Base-by-base conservation (phyloP, 1,140 invertebrate genomes). In the Vanessa tameamea region DNA sequence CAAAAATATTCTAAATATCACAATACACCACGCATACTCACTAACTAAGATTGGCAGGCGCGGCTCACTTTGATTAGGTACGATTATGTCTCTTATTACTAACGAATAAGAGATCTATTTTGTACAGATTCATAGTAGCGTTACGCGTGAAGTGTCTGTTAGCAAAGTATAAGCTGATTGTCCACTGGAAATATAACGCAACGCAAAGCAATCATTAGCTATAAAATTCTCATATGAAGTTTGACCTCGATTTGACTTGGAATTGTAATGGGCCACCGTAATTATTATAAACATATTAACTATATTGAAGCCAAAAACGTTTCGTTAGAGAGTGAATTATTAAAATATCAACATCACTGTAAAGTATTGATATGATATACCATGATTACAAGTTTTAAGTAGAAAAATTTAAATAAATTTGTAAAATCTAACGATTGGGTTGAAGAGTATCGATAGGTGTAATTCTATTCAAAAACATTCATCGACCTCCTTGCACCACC, bases 131-230 rank as follows among this genome's bases (percentile, higher is more conserved):
- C 53, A 78, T 81, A 72, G 81, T 83, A 82, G 80, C 77, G 65
- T 72, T 65, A 83, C 84, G 82, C 83, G 83, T 80, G 82, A 87
- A 87, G 80, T 84, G 87, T 89, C 86, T 79, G 87, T 83, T 82
- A 79, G 78, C 77, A 81, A 72, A 70, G 76, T 74, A 7, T 16
- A 53, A n/a, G 15, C 51, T 47, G n/a, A 20, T 55, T 15, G 47
- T 47, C 50, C 65, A 67, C 26, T 66, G 55, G 13, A 26, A 12
- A 26, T 26, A 51, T 51, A 51, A 51, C 12, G 48, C 48, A 14
- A 6, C 5, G 48, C 37, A 43, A 31, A 31, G 37, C 37, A n/a
- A n/a, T n/a, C 14, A n/a, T 12, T 51, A 51, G 37, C 37, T 43
- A 43, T 9, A 43, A 43, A 9, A 6, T 9, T 1, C 7, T 43